phyloP scores from a whole-genome alignment of 2,888 invertebrate genomes.

The Monochamus alternatus region DNA sequence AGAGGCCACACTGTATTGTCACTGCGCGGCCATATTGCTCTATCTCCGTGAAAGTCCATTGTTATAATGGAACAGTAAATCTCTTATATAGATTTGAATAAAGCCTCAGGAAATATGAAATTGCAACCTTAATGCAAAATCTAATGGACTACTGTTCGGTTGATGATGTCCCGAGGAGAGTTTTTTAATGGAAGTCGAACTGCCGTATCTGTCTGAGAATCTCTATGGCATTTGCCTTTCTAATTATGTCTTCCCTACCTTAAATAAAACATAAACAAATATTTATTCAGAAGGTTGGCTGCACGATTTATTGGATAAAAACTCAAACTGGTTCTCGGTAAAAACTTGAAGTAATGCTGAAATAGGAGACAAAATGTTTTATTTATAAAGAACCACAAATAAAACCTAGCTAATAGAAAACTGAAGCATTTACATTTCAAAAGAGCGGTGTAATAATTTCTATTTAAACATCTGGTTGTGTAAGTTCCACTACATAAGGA shows the following conservation, averaged over 20 bases:
- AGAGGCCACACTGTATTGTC: slow-evolving; percentile 65
- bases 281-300: slow-evolving; percentile 61
- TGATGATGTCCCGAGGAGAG: slow-evolving; percentile 35
- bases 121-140: slow-evolving; percentile 60
- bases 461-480: slow-evolving; percentile 13
- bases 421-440: slow-evolving; percentile 41
- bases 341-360: slow-evolving; percentile 50
- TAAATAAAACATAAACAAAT: slow-evolving; percentile 66
- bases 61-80: slow-evolving; percentile 64
- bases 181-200: slow-evolving; percentile 41
- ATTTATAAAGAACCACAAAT: slow-evolving; percentile 50
- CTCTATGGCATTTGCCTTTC: slow-evolving; percentile 59
- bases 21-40: slow-evolving; percentile 63
- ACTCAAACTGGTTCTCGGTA: slow-evolving; percentile 48
- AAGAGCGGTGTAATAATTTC: slow-evolving; percentile 14
- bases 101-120: slow-evolving; percentile 65
- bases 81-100: slow-evolving; percentile 63
- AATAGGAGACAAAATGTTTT: slow-evolving; percentile 54
- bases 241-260: slow-evolving; percentile 60
- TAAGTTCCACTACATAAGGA: neutral
- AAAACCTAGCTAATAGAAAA: slow-evolving; percentile 42
- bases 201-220: slow-evolving; percentile 58
- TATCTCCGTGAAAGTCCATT: slow-evolving; percentile 65
- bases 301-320: slow-evolving; percentile 46
- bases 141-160: slow-evolving; percentile 57